Evolutionary conservation across 2,888 invertebrate species (phyloP), one percentile per base, ranked within the genome.

Genomic region (Nowickia ferox): DNA sequence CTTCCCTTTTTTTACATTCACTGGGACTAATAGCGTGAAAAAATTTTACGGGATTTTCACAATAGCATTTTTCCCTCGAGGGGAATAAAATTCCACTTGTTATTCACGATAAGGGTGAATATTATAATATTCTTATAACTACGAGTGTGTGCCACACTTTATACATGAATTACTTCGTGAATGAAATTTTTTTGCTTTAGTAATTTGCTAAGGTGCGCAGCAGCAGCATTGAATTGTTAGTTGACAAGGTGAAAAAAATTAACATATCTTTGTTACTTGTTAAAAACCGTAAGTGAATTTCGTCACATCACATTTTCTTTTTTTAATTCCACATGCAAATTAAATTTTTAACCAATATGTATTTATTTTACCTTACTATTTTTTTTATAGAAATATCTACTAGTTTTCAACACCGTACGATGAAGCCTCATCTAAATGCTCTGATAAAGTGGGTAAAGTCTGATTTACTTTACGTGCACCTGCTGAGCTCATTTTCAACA

Each of bases 401-500:
- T 86, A 84, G 75, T 87, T 84, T 22, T 83, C 86, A 78, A 87
- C 78, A 72, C 63, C 84, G 75, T 75, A 51, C 68, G 87, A 84
- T 74, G 84, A 79, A 80, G 81, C 51, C 76, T 87, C 87, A 84
- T 88, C 87, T 74, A 76, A 65, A 81, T 89, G 88, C 84, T 89
- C 91, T 84, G 80, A 89, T 89, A 88, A 88, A 88, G 89, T 88
- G 81, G 88, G 90, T 89, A 87, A 89, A 66, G 89, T 87, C 88
- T 71, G 88, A 87, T 75, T 88, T 88, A 87, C 88, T 87, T 89
- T 89, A 88, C 88, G 88, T 74, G 89, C 89, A 79, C 81, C 88
- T 87, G 90, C 90, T 91, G 84, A 88, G 87, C 88, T 88, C 88
- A 89, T 88, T 89, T 89, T 88, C 88, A 88, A 87, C 87, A 88